Evolutionary conservation across 2,113 vertebrate species (phyloP), one percentile per base, ranked within the genome.

Genomic region (Nothobranchius kuhntae): DNA sequence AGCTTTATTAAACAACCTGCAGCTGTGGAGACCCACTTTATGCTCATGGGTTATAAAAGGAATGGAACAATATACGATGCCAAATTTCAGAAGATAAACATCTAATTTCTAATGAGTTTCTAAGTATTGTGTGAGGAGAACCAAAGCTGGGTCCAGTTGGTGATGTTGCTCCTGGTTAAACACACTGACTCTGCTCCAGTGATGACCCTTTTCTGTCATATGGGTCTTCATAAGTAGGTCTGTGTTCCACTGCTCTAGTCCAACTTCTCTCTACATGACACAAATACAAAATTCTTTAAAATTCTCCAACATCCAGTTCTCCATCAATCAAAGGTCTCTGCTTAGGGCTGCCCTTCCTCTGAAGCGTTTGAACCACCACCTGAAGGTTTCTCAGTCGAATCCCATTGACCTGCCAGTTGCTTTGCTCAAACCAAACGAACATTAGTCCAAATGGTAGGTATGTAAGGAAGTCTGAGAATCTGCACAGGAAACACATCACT

Each of bases 181-280:
- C 71, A 59, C 9, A n/a, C 12, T 0, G 58, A 17, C 11, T 64
- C 50, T 45, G 63, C 55, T 72, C 77, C 75, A 46, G 42, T 48
- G 69, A 80, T 81, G 86, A 89, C 86, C 80, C 74, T 77, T 58
- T 81, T 77, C 66, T 30, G 67, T 77, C 73, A 73, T 84, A 86
- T 81, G 79, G 82, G 82, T 48, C 79, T 88, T 86, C 88, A 89
- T 78, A 89, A 88, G 88, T 88, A 88, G 86, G 80, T 9, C 36
- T 61, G 79, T 88, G 80, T 89, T 89, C 88, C 86, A 68, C 52
- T 81, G 73, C 77, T 65, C 54, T 2, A 10, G 12, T 85, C 86
- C 82, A 87, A 82, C 74, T 61, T 0, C 59, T 35, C 55, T 10
- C 53, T 55, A 6, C 51, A 62, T 65, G 59, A 67, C 46, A 65